phyloP scores from a whole-genome alignment of 2,113 vertebrate genomes.

The Taxidea taxus region DNA sequence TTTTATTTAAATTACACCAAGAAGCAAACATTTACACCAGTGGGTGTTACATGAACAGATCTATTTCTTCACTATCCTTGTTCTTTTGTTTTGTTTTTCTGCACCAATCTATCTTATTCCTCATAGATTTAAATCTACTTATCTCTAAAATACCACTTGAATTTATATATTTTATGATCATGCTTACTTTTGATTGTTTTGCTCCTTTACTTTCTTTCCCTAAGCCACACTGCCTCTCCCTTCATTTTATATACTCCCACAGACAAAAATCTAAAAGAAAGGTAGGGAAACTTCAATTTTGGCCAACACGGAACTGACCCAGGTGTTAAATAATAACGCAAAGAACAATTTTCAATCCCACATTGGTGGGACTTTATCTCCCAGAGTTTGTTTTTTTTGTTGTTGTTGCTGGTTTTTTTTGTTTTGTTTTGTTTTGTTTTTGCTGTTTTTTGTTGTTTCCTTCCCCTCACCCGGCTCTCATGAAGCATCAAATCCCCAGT shows the following conservation, averaged over 20 bases:
- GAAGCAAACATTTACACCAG: constrained; percentile 41
- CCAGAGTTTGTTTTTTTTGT: not conserved
- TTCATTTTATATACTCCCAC: not conserved
- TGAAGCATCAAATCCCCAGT: not conserved
- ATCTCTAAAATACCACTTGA: constrained; percentile 11
- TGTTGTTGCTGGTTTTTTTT: not conserved
- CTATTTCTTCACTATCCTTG: not conserved
- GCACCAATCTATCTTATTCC: not conserved
- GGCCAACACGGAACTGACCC: not conserved
- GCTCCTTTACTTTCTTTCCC: not conserved
- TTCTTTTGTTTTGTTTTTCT: constrained; percentile 36
- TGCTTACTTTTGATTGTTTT: not conserved
- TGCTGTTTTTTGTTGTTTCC: not conserved
- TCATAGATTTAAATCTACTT: not conserved
- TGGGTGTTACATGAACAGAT: not conserved
- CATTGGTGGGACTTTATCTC: constrained; percentile 22
- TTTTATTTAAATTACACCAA: not conserved
- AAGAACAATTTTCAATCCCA: constrained; percentile 34
- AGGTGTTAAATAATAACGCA: constrained; percentile 43
- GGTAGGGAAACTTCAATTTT: constrained; percentile 17
- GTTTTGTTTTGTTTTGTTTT: not conserved
- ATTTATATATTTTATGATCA: not conserved
- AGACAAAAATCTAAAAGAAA: constrained; percentile 39
- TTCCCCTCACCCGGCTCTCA: not conserved
- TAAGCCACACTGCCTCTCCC: not conserved